Conservation (phyloP, 1,140 invertebrate genomes). For the Nixonia krombeini region DNA sequence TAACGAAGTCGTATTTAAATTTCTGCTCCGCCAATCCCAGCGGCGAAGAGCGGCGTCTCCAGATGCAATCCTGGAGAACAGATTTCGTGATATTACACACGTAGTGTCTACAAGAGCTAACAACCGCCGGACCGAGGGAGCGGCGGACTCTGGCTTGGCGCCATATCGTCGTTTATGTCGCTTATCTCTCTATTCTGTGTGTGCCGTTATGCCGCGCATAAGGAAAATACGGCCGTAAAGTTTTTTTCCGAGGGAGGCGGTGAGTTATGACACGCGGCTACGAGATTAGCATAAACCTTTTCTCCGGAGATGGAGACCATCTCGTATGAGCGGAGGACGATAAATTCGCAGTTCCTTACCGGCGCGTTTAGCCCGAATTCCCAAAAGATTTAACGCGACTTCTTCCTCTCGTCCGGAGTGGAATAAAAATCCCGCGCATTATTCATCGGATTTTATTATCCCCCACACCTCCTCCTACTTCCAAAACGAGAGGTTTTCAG, state of each 20-base stretch:
- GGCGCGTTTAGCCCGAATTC: slow-evolving; percentile 5
- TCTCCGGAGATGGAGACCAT: slow-evolving; percentile 11
- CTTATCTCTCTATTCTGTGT: slow-evolving; percentile 30
- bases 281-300: slow-evolving; percentile 40
- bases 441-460: background rate
- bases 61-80: slow-evolving; percentile 6
- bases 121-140: slow-evolving; percentile 3
- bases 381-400: background rate
- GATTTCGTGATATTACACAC: slow-evolving; percentile 10
- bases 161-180: slow-evolving; percentile 37
- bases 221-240: slow-evolving; percentile 37
- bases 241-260: slow-evolving; percentile 30
- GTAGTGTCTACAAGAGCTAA: slow-evolving; percentile 9
- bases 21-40: background rate
- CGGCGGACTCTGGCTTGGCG: slow-evolving; percentile 27
- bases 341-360: slow-evolving; percentile 7
- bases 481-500: too few species aligned
- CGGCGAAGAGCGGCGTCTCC: background rate
- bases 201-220: slow-evolving; percentile 12
- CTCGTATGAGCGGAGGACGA: slow-evolving; percentile 16
- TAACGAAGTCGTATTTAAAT: background rate
- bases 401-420: too few species aligned
- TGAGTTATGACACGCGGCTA: slow-evolving; percentile 16
- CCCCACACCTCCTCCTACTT: too few species aligned
- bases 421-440: background rate